A percentile compares a stretch with the other conserved stretches of the same genome.
These are phyloP conservation scores for Ictalurus furcatus DNA, from an alignment of 2,113 vertebrate species.

Conservation along the genomic window DNA sequence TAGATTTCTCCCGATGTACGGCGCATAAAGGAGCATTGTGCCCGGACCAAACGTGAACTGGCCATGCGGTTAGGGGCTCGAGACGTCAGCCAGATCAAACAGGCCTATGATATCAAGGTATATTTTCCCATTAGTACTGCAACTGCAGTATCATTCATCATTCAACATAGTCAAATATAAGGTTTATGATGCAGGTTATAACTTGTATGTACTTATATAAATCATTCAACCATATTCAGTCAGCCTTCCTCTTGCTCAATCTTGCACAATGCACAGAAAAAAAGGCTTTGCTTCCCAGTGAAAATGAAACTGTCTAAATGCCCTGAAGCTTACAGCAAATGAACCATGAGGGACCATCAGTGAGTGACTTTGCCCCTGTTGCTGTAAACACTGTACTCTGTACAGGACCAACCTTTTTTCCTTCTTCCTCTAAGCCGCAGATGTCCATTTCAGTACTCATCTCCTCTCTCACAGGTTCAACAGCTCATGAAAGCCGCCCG, in stretches of 20 bases:
- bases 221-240: neutral
- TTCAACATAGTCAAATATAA: neutral
- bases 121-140: conserved; percentile 15
- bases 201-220: neutral
- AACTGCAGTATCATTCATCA: conserved; percentile 23
- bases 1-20: conserved; percentile 85
- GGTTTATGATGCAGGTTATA: neutral
- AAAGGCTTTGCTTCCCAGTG: conserved; percentile 15
- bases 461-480: conserved; percentile 73
- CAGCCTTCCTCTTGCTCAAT: neutral
- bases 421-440: conserved; percentile 7
- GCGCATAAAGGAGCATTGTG: conserved; percentile 83
- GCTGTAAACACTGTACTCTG: conserved; percentile 24
- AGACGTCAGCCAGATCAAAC: conserved; percentile 82
- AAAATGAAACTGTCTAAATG: conserved; percentile 46
- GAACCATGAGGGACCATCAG: conserved; percentile 19
- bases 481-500: conserved; percentile 86
- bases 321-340: conserved; percentile 29
- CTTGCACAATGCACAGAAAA: conserved; percentile 7
- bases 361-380: conserved; percentile 35
- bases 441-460: conserved; percentile 22
- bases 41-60: conserved; percentile 84
- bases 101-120: conserved; percentile 86
- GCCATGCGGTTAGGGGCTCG: conserved; percentile 82
- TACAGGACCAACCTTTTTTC: conserved; percentile 22